phyloP scores from a whole-genome alignment of 2,888 invertebrate genomes.

The Auanema freiburgensis region DNA sequence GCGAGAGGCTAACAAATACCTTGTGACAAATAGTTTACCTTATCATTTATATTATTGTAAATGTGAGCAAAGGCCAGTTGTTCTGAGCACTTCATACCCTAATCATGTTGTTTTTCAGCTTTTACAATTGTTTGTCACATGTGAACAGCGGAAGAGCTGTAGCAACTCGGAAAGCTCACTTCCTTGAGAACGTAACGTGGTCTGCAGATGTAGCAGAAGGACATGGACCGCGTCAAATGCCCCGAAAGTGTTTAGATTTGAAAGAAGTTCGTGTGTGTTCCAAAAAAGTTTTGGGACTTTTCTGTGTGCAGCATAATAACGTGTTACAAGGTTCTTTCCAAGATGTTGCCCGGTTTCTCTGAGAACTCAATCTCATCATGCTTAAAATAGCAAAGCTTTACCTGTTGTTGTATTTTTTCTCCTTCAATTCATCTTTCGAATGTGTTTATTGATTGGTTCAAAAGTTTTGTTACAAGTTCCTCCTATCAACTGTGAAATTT shows the following conservation, averaged over 20 bases:
- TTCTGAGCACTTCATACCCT: neutral
- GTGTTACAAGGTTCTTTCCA: conserved; percentile 9
- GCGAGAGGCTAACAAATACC: conserved; percentile 11
- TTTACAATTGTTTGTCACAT: conserved; percentile 16
- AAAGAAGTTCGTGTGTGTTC: conserved; percentile 12
- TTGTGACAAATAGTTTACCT: conserved; percentile 3
- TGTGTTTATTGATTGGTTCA: no score
- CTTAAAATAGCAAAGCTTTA: no score
- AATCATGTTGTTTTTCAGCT: conserved; percentile 3
- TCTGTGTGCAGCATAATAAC: conserved; percentile 10
- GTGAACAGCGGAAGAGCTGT: conserved; percentile 16
- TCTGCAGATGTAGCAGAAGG: neutral
- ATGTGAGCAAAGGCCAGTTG: conserved; percentile 16
- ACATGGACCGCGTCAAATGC: neutral
- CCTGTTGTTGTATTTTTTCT: no score
- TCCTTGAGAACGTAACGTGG: conserved; percentile 3
- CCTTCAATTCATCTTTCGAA: no score
- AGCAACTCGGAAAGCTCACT: conserved; percentile 16
- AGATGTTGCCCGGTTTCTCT: neutral
- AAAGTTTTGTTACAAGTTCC: no score
- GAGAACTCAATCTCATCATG: no score
- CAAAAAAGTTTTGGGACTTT: conserved; percentile 11
- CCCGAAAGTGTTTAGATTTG: conserved; percentile 9
- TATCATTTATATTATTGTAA: conserved; percentile 18
- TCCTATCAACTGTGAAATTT: no score